A percentile compares a stretch with the other conserved stretches of the same genome.
Evolutionary conservation across 1,140 invertebrate species (phyloP).

Genomic region (Habropoda laboriosa): DNA sequence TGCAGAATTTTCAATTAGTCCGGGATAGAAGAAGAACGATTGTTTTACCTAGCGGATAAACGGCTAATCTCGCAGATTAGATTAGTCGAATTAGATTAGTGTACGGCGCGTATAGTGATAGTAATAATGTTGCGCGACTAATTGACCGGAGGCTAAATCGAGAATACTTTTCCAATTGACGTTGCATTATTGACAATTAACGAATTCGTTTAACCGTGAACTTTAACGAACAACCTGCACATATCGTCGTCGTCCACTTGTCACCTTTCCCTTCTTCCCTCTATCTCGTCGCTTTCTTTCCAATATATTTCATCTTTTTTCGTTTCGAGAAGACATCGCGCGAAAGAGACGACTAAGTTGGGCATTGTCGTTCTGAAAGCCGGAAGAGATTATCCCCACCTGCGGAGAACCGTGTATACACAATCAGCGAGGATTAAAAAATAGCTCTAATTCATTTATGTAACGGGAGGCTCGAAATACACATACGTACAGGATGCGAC

Average conservation of each 20-base stretch:
- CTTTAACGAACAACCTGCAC: background rate
- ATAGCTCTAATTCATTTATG: background rate
- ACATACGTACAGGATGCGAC: background rate
- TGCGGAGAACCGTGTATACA: background rate
- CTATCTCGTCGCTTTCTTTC: background rate
- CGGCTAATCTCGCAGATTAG: background rate
- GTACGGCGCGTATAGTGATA: background rate
- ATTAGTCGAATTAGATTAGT: background rate
- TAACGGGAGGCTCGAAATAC: background rate
- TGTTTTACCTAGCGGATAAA: too few species aligned
- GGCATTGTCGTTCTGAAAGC: too few species aligned
- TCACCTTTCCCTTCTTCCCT: too few species aligned
- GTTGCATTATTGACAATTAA: background rate
- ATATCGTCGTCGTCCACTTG: too few species aligned
- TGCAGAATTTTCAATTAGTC: too few species aligned
- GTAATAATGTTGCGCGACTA: background rate
- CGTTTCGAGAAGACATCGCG: too few species aligned
- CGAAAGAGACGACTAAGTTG: background rate
- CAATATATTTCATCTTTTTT: too few species aligned
- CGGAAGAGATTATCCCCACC: background rate
- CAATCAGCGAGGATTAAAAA: background rate
- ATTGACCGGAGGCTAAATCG: slow-evolving; percentile 1
- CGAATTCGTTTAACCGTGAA: too few species aligned
- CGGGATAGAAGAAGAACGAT: too few species aligned
- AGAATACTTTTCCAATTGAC: slow-evolving; percentile 30